Percentiles rank a stretch among this genome's conserved stretches.
Evolutionary conservation across 2,797 vertebrate genomes (phyloP).

Genomic region (Calcarius lapponicus): DNA sequence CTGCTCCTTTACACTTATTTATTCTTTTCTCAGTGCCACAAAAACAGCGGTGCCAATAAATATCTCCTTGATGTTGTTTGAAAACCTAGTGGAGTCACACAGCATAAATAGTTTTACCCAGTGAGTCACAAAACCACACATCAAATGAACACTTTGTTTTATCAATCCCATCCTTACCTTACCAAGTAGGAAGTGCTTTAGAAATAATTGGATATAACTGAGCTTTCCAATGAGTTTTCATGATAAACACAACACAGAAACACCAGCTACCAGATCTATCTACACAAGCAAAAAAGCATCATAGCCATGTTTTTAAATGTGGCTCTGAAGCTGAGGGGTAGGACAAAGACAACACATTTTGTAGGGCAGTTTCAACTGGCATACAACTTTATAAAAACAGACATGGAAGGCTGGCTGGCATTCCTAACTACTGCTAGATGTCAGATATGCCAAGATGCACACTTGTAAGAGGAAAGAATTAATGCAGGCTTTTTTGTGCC

Average conservation of each 20-base stretch:
- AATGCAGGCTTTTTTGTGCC: background rate
- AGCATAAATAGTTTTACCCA: background rate
- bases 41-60: background rate
- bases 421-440: background rate
- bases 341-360: background rate
- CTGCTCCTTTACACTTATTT: constrained; percentile 23
- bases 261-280: background rate
- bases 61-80: background rate
- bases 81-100: background rate
- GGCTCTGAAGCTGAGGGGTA: background rate
- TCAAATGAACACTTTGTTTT: background rate
- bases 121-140: background rate
- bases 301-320: background rate
- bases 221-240: background rate
- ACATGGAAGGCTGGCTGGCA: background rate
- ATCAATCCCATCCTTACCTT: background rate
- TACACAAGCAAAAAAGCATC: background rate
- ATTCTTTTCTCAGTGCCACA: background rate
- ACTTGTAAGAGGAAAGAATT: background rate
- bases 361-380: background rate
- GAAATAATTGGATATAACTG: background rate
- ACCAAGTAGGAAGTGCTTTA: background rate
- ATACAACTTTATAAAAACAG: background rate
- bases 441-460: background rate
- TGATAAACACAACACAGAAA: background rate